These are phyloP conservation scores for Cyclargus thomasi DNA, from an alignment of 1,140 invertebrate genomes.

Conservation along the genomic window DNA sequence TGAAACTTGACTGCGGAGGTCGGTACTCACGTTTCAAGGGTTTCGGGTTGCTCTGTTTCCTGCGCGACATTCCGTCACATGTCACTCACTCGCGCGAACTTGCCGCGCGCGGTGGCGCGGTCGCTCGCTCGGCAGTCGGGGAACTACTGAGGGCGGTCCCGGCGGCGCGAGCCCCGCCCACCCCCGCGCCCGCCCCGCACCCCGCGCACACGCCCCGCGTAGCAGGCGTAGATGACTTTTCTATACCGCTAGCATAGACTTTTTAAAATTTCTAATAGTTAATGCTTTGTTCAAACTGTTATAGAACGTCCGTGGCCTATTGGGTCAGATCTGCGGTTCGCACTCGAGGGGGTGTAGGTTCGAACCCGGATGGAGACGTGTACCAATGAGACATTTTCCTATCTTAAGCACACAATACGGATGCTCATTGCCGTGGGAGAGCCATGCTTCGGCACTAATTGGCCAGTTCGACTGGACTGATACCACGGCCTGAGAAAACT, in stretches of 20 bases:
- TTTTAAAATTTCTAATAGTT: neutral
- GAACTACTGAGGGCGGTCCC: conserved; percentile 42
- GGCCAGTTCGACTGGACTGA: too few species aligned
- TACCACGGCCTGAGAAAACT: too few species aligned
- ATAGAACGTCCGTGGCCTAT: too few species aligned
- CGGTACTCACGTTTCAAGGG: conserved; percentile 77
- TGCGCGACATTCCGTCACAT: conserved; percentile 74
- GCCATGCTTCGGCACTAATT: too few species aligned
- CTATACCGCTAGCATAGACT: neutral
- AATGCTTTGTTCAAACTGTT: too few species aligned
- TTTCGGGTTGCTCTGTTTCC: conserved; percentile 79
- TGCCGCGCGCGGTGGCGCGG: conserved; percentile 33
- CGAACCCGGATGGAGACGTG: too few species aligned
- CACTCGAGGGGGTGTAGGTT: too few species aligned
- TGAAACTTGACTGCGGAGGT: neutral
- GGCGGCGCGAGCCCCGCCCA: conserved; percentile 47
- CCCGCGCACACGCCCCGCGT: conserved; percentile 34
- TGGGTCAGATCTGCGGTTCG: too few species aligned
- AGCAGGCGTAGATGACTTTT: conserved; percentile 42
- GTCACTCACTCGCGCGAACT: conserved; percentile 48
- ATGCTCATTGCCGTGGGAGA: too few species aligned
- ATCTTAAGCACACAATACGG: too few species aligned
- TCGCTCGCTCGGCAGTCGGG: conserved; percentile 32
- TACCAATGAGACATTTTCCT: too few species aligned
- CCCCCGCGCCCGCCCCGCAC: conserved; percentile 32